Percentiles rank a stretch among this genome's conserved stretches.
phyloP scores from a whole-genome alignment of 2,888 invertebrate genomes.

The Bedellia somnulentella region DNA sequence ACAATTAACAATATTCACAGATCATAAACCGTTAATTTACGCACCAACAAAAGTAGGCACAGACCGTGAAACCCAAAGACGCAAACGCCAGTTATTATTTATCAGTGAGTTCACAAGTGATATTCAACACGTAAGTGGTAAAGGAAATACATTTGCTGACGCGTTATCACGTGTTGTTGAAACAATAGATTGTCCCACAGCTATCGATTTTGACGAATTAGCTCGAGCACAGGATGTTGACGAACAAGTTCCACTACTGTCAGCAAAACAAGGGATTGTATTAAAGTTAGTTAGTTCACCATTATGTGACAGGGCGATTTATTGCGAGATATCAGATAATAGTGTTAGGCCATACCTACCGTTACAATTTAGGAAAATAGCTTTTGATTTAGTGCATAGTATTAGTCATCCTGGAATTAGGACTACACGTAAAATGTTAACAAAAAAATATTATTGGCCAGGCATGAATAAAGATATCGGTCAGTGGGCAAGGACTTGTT shows the following conservation, averaged over 20 bases:
- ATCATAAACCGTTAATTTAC: slow-evolving; percentile 5
- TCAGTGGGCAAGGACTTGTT: not conserved
- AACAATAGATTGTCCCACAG: slow-evolving; percentile 1
- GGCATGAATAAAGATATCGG: not conserved
- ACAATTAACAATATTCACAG: slow-evolving; percentile 4
- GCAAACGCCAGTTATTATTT: slow-evolving; percentile 8
- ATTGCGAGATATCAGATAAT: slow-evolving; percentile 10
- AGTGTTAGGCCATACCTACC: slow-evolving; percentile 12
- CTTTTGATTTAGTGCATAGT: slow-evolving; percentile 10
- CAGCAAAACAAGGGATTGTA: not conserved
- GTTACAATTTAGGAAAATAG: slow-evolving; percentile 7
- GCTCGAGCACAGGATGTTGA: slow-evolving; percentile 1
- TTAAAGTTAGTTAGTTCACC: slow-evolving; percentile 7
- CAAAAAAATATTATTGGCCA: slow-evolving; percentile 2
- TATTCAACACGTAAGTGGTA: slow-evolving; percentile 5
- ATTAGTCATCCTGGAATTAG: slow-evolving; percentile 8
- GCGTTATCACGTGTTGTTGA: slow-evolving; percentile 3
- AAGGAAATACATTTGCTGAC: slow-evolving; percentile 5
- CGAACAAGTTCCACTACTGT: slow-evolving; percentile 1
- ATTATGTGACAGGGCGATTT: slow-evolving; percentile 5
- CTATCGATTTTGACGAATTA: slow-evolving; percentile 3
- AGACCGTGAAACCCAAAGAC: slow-evolving; percentile 8
- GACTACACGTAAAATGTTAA: slow-evolving; percentile 3
- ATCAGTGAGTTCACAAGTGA: slow-evolving; percentile 10
- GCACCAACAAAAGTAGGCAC: slow-evolving; percentile 5